Percentiles rank a stretch among this genome's conserved stretches.
These are phyloP conservation scores for Potamarius usumacintae DNA, from an alignment of 2,113 vertebrate species.

Conservation along the genomic window DNA sequence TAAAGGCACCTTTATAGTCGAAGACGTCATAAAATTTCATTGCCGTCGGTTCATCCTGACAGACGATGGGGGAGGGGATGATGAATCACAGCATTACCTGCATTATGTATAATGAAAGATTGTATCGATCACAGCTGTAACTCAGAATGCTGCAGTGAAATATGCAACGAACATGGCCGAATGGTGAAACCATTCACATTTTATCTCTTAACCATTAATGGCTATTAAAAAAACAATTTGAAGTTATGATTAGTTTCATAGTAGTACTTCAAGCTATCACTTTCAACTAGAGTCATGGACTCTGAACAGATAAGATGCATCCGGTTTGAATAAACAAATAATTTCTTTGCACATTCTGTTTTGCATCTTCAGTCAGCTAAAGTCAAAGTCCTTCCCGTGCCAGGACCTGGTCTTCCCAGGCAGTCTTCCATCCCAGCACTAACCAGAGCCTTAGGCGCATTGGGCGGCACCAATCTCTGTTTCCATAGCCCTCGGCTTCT, in stretches of 20 bases:
- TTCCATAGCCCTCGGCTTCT: too few relatives aligned
- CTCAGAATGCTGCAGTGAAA: background rate
- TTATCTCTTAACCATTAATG: background rate
- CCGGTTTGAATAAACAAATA: background rate
- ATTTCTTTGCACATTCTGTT: background rate
- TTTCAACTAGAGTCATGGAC: too few relatives aligned
- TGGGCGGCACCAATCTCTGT: too few relatives aligned
- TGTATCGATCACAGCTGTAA: too few relatives aligned
- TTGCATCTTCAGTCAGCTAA: background rate
- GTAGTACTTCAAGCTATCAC: background rate
- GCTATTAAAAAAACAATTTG: background rate
- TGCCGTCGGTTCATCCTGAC: background rate
- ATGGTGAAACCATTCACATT: background rate
- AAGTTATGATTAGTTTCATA: background rate
- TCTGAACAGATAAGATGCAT: background rate
- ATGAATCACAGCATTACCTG: background rate
- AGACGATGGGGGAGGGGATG: background rate
- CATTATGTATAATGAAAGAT: background rate
- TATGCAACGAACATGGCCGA: background rate
- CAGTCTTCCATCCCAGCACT: too few relatives aligned
- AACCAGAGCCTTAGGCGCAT: too few relatives aligned
- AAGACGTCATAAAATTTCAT: constrained; percentile 10
- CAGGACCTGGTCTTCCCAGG: too few relatives aligned
- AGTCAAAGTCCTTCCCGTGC: too few relatives aligned
- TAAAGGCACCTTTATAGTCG: background rate